These are phyloP conservation scores for Drosophila parabipectinata DNA, from an alignment of 1,140 invertebrate genomes.

Conservation along the genomic window DNA sequence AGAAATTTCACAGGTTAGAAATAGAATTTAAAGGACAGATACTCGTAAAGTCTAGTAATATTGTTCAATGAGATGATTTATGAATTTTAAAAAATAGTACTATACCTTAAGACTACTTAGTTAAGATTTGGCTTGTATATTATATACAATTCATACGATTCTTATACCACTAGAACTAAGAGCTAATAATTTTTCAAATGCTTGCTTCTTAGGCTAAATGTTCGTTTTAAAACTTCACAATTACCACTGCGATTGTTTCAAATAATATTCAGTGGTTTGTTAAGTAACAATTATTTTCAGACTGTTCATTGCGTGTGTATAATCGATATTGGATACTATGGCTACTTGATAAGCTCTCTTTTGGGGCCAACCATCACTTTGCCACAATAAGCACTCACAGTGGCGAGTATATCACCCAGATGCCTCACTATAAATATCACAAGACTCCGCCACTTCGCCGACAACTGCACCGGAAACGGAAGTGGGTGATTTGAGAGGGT, in stretches of 20 bases:
- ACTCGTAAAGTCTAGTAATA: too few relatives aligned
- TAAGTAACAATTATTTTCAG: slow-evolving; percentile 53
- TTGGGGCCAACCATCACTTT: slow-evolving; percentile 40
- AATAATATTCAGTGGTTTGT: slow-evolving; percentile 56
- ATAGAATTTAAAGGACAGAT: not conserved
- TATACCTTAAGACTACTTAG: not conserved
- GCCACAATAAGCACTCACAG: slow-evolving; percentile 26
- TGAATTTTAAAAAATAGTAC: not conserved
- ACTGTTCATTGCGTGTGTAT: slow-evolving; percentile 59
- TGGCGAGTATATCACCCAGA: slow-evolving; percentile 57
- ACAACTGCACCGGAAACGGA: not conserved
- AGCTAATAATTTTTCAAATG: slow-evolving; percentile 43
- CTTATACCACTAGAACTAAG: slow-evolving; percentile 3
- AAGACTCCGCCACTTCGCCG: slow-evolving; percentile 30
- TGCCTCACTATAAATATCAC: slow-evolving; percentile 67
- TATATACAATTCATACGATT: slow-evolving; percentile 27
- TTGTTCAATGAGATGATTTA: not conserved
- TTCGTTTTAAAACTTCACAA: slow-evolving; percentile 9
- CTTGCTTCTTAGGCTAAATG: slow-evolving; percentile 47
- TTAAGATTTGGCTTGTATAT: not conserved
- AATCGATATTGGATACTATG: slow-evolving; percentile 39
- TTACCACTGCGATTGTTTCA: slow-evolving; percentile 11
- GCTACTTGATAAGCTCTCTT: slow-evolving; percentile 49
- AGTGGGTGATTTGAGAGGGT: slow-evolving; percentile 6
- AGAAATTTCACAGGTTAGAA: not conserved